phyloP scores from a whole-genome alignment of 2,888 invertebrate species.

The Carcina quercana region DNA sequence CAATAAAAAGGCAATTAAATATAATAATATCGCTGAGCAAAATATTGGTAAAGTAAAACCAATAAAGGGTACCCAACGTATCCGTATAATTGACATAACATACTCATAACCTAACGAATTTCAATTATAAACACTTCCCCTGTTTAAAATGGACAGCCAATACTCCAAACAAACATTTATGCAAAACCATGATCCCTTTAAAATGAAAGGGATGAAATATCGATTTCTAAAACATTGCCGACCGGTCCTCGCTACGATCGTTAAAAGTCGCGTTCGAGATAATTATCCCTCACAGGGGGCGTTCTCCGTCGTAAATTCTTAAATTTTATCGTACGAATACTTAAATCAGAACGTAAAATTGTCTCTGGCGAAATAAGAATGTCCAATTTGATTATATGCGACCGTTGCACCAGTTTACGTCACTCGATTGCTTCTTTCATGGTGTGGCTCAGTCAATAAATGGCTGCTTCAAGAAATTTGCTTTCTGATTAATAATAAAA shows the following conservation, averaged over 20 bases:
- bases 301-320: constrained; percentile 44
- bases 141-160: no score
- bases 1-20: no score
- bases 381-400: constrained; percentile 61
- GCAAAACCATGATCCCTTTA: constrained; percentile 26
- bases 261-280: constrained; percentile 42
- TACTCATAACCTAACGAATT: constrained; percentile 17
- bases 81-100: no score
- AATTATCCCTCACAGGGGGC: constrained; percentile 49
- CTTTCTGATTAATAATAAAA: no score
- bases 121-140: no score
- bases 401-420: constrained; percentile 37
- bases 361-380: constrained; percentile 52
- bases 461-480: no score
- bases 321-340: constrained; percentile 49
- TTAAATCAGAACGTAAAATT: constrained; percentile 60
- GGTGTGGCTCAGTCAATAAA: no score
- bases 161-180: no score
- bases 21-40: no score
- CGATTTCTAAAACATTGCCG: constrained; percentile 23
- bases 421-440: no score
- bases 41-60: no score
- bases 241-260: constrained; percentile 30
- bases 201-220: constrained; percentile 28
- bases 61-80: no score